A percentile compares a stretch with the other conserved stretches of the same genome.
phyloP scores from a whole-genome alignment of 2,888 invertebrate species.

The Rotaria macrura region DNA sequence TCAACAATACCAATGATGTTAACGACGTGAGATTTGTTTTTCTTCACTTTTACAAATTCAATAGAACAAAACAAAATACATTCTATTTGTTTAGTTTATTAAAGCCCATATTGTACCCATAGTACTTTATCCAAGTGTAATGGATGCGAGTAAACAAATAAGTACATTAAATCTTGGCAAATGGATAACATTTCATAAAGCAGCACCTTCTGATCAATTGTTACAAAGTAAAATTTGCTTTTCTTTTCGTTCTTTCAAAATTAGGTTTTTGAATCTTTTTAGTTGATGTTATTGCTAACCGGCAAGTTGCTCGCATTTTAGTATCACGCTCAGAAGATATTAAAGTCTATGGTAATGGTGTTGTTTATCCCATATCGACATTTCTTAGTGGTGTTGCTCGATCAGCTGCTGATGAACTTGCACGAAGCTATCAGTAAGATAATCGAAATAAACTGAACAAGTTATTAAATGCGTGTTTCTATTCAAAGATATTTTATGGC shows the following conservation, averaged over 20 bases:
- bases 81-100: neutral
- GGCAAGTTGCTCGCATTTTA: neutral
- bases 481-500: neutral
- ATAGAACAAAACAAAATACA: no score
- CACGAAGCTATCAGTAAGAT: neutral
- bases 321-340: neutral
- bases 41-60: neutral
- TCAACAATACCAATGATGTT: neutral
- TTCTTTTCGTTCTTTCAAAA: neutral
- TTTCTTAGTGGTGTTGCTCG: neutral
- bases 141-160: neutral
- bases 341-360: neutral
- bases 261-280: neutral
- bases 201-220: neutral
- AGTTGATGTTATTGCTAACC: neutral
- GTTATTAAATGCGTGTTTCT: neutral
- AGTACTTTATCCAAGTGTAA: neutral
- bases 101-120: neutral
- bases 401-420: constrained; percentile 12
- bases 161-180: neutral
- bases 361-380: neutral
- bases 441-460: neutral
- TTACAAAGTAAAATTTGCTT: neutral
- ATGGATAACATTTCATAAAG: neutral
- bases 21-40: neutral